phyloP scores from a whole-genome alignment of 2,797 vertebrate genomes.

The Pantherophis alleghaniensis region DNA sequence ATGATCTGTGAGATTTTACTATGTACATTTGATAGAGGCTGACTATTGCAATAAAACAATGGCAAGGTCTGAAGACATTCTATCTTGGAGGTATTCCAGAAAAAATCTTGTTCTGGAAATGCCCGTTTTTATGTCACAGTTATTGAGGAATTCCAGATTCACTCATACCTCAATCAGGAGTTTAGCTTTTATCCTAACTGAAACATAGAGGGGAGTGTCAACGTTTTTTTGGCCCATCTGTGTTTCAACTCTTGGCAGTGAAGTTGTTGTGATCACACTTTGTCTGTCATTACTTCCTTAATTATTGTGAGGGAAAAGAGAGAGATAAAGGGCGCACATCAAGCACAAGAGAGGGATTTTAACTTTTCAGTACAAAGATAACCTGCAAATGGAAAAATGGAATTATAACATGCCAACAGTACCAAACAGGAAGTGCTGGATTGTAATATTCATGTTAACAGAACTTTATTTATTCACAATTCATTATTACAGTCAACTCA shows the following conservation, averaged over 20 bases:
- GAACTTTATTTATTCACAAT: background rate
- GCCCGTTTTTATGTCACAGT: background rate
- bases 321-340: background rate
- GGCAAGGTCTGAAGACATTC: background rate
- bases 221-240: constrained; percentile 12
- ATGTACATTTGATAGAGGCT: background rate
- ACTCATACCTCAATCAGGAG: background rate
- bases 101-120: background rate
- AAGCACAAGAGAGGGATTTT: background rate
- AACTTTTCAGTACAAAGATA: constrained; percentile 8
- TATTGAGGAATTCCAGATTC: background rate
- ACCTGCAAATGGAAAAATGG: background rate
- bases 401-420: background rate
- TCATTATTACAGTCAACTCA: background rate
- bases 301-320: background rate
- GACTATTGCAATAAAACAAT: background rate
- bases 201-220: background rate
- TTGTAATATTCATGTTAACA: background rate
- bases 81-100: background rate
- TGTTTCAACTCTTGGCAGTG: constrained; percentile 18
- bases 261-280: constrained; percentile 3
- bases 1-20: background rate
- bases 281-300: constrained; percentile 17
- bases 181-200: background rate
- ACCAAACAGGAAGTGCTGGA: background rate